phyloP scores from a whole-genome alignment of 2,888 invertebrate species.

The Temnothorax unifasciatus region DNA sequence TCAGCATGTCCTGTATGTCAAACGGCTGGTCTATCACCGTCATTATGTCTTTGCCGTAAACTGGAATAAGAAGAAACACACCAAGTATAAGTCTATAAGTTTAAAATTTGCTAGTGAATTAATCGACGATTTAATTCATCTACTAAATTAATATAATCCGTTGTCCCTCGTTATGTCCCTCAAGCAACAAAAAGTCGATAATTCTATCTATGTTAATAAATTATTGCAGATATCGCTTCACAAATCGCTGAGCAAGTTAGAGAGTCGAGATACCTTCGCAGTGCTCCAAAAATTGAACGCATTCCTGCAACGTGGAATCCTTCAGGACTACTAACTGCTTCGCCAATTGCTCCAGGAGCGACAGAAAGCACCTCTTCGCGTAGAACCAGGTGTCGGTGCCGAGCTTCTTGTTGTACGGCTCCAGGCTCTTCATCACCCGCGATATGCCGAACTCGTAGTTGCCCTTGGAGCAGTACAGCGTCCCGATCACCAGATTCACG shows the following conservation, averaged over 20 bases:
- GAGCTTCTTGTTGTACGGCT: slow-evolving; percentile 96
- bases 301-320: slow-evolving; percentile 95
- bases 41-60: slow-evolving; percentile 94
- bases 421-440: slow-evolving; percentile 97
- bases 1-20: slow-evolving; percentile 90
- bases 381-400: slow-evolving; percentile 99
- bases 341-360: slow-evolving; percentile 95
- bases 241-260: neutral
- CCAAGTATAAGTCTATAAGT: neutral
- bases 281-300: slow-evolving; percentile 95
- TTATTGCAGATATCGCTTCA: neutral
- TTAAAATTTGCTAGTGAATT: neutral
- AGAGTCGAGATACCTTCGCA: slow-evolving; percentile 90
- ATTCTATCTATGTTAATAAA: neutral
- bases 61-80: slow-evolving; percentile 86
- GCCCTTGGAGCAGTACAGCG: slow-evolving; percentile 98
- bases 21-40: slow-evolving; percentile 94
- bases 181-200: neutral
- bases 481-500: slow-evolving; percentile 99
- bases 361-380: slow-evolving; percentile 97
- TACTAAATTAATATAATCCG: neutral
- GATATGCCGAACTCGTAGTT: slow-evolving; percentile 99
- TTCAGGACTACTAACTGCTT: slow-evolving; percentile 96
- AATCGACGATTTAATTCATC: neutral
- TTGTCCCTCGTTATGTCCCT: neutral